phyloP scores from a whole-genome alignment of 2,888 invertebrate genomes.

The Dynastes grantii region DNA sequence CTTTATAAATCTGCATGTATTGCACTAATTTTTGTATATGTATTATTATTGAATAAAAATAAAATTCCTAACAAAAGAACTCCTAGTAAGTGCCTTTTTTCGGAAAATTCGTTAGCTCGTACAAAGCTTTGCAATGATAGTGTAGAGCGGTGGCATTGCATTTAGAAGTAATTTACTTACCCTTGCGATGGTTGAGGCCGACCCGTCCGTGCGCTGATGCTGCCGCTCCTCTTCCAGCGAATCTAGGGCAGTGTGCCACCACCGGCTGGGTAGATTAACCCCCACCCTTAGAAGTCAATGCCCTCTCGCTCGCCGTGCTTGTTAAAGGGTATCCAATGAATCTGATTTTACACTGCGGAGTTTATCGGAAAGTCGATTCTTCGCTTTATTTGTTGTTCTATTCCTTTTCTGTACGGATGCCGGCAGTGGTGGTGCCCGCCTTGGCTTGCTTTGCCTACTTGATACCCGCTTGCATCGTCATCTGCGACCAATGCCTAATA shows the following conservation, averaged over 20 bases:
- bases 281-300: constrained; percentile 63
- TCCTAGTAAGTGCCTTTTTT: too few species aligned
- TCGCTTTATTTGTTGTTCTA: constrained; percentile 40
- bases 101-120: too few species aligned
- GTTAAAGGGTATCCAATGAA: constrained; percentile 52
- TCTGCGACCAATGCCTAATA: too few species aligned
- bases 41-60: too few species aligned
- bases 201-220: constrained; percentile 21
- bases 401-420: constrained; percentile 13
- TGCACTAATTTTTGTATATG: too few species aligned
- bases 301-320: constrained; percentile 59
- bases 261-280: constrained; percentile 56
- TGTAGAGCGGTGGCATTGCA: constrained; percentile 2
- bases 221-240: constrained; percentile 26
- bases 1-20: too few species aligned
- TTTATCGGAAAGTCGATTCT: constrained; percentile 50
- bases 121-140: too few species aligned
- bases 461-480: background rate
- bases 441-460: background rate
- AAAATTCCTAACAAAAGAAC: too few species aligned
- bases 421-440: constrained; percentile 2
- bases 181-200: constrained; percentile 50
- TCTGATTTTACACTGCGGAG: constrained; percentile 52
- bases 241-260: constrained; percentile 68
- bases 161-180: constrained; percentile 52